Evolutionary conservation across 2,888 invertebrate species (phyloP).

Genomic region (Polyploca ridens): DNA sequence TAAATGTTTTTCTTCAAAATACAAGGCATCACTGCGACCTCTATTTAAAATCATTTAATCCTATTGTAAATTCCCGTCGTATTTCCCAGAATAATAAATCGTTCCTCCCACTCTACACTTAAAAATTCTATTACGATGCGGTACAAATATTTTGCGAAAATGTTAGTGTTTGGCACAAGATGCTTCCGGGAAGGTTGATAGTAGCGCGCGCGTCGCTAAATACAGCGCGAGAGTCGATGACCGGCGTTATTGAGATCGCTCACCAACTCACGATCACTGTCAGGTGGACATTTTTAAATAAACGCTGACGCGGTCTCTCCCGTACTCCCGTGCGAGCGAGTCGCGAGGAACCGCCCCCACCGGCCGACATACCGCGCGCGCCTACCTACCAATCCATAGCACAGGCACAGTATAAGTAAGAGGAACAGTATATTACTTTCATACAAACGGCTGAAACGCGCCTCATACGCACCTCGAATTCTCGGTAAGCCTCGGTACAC

Average conservation of each 20-base stretch:
- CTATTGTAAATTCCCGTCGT: no score
- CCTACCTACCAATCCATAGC: no score
- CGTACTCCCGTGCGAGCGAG: conserved; percentile 14
- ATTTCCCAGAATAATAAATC: background rate
- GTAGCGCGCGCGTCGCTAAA: conserved; percentile 23
- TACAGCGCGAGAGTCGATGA: conserved; percentile 44
- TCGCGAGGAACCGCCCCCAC: background rate
- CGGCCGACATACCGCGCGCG: conserved; percentile 12
- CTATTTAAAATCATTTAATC: no score
- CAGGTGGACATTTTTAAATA: conserved; percentile 40
- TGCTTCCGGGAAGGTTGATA: conserved; percentile 47
- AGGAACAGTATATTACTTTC: no score
- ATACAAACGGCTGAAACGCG: no score
- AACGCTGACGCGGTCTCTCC: conserved; percentile 28
- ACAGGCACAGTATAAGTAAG: no score
- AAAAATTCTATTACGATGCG: conserved; percentile 21
- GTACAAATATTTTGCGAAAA: conserved; percentile 39
- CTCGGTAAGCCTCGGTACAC: no score
- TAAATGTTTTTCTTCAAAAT: no score
- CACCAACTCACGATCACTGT: conserved; percentile 47
- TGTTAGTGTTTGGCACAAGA: conserved; percentile 43
- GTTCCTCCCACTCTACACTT: conserved; percentile 11
- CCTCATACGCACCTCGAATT: no score
- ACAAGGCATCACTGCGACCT: no score
- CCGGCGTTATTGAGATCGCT: conserved; percentile 45